Conservation (phyloP, 1,140 invertebrate species). For the Lycorma delicatula region DNA sequence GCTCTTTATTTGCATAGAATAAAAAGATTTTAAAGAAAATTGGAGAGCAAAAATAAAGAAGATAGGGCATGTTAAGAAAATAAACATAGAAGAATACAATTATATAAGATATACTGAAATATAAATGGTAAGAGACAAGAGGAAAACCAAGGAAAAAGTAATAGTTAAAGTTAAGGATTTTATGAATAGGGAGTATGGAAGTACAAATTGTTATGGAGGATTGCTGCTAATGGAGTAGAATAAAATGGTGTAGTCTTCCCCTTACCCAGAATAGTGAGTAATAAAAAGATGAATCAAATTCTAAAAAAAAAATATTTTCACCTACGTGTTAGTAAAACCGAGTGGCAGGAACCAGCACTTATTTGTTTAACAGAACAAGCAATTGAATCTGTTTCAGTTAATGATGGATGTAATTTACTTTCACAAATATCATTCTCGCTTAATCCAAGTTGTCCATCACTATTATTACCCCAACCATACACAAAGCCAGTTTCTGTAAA, state of each 20-base stretch:
- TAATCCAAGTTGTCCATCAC: conserved; percentile 59
- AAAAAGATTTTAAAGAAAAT: too few species aligned
- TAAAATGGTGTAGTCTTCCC: neutral
- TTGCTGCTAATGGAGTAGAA: neutral
- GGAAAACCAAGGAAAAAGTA: too few species aligned
- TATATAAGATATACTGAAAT: too few species aligned
- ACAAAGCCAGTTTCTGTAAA: conserved; percentile 39
- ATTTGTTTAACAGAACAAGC: neutral
- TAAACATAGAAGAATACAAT: too few species aligned
- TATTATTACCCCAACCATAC: conserved; percentile 56
- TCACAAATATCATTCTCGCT: conserved; percentile 34
- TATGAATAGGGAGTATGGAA: neutral
- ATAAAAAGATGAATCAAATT: neutral
- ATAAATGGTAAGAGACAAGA: too few species aligned
- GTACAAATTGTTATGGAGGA: neutral
- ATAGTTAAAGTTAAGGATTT: neutral
- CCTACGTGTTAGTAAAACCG: conserved; percentile 25
- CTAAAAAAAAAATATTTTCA: neutral
- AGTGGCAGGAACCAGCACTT: conserved; percentile 25
- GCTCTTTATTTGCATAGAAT: too few species aligned
- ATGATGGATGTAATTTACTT: too few species aligned
- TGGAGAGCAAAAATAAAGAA: too few species aligned
- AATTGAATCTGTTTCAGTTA: neutral
- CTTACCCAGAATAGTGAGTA: neutral
- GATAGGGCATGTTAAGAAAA: too few species aligned